phyloP scores from a whole-genome alignment of 2,113 vertebrate species.

The Abramis brama region DNA sequence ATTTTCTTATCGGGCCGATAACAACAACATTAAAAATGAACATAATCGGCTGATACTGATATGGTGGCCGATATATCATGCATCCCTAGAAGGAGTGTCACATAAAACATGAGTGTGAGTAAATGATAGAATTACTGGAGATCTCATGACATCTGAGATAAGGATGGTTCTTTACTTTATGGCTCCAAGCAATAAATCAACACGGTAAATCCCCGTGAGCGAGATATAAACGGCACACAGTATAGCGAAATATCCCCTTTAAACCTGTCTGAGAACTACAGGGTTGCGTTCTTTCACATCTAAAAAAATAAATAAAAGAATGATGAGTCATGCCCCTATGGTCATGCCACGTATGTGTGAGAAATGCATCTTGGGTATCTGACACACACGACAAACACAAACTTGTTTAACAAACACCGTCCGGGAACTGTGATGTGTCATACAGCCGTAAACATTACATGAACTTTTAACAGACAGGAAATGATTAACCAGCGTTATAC shows the following conservation, averaged over 20 bases:
- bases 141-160: not conserved
- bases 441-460: not conserved
- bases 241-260: not conserved
- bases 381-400: conserved; percentile 23
- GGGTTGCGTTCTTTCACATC: not conserved
- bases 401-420: not conserved
- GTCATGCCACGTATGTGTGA: not conserved
- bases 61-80: too few species aligned
- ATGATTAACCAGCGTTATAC: conserved; percentile 50
- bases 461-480: conserved; percentile 12
- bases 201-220: not conserved
- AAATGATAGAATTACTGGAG: not conserved
- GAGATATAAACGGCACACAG: not conserved
- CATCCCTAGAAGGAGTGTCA: not conserved
- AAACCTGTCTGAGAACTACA: not conserved
- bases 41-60: too few species aligned
- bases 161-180: not conserved
- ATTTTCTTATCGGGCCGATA: too few species aligned
- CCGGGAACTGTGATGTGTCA: not conserved
- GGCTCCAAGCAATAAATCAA: not conserved
- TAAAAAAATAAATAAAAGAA: too few species aligned
- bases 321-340: too few species aligned
- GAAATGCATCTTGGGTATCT: conserved; percentile 6
- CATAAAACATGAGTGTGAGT: not conserved
- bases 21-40: too few species aligned